Base-by-base conservation (phyloP, 2,797 vertebrate species). In the Cichlasoma orientale region DNA sequence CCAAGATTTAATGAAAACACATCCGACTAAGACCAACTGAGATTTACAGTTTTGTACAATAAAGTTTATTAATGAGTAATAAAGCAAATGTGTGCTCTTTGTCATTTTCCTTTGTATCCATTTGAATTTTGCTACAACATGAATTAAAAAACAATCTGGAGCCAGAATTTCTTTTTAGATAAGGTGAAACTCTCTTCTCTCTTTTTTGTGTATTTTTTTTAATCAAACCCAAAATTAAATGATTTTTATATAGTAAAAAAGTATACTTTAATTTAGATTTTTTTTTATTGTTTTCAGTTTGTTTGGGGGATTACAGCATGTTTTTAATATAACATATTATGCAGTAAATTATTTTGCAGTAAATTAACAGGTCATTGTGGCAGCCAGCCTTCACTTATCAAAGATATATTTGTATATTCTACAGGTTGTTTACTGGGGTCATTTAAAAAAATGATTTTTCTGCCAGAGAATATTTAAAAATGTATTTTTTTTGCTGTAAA, bases 21-120 rank as follows among this genome's bases (percentile, higher is more conserved):
- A 56, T 86, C 79, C 74, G 61, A 78, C 19, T 72, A 18, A 72
- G 70, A 78, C 70, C 18, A 68, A 72, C 47, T 72, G 71, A 80
- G 38, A 85, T 82, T 82, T 73, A 76, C 55, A 77, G 21, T 90
- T 88, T 88, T 92, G 85, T 88, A 83, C 25, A 89, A 92, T 92
- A 88, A 91, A 82, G 19, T 89, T 59, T 84, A 80, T 76, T 66
- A 14, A 14, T 87, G 41, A 61, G 77, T 69, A 66, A 81, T 74
- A 56, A 79, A 77, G 63, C 1, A 7, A 72, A 41, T 56, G 61
- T 74, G 41, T 78, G 41, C 54, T 57, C 14, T 77, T 63, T 58
- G 1, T 73, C 7, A 2, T 44, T 66, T 71, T 31, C 1, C 7
- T 56, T n/a, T n/a, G 25, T 47, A 52, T n/a, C 31, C 10, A 59